Evolutionary conservation across 2,113 vertebrate species (phyloP), one percentile per base, ranked within the genome.

Genomic region (Ammodytes dubius): DNA sequence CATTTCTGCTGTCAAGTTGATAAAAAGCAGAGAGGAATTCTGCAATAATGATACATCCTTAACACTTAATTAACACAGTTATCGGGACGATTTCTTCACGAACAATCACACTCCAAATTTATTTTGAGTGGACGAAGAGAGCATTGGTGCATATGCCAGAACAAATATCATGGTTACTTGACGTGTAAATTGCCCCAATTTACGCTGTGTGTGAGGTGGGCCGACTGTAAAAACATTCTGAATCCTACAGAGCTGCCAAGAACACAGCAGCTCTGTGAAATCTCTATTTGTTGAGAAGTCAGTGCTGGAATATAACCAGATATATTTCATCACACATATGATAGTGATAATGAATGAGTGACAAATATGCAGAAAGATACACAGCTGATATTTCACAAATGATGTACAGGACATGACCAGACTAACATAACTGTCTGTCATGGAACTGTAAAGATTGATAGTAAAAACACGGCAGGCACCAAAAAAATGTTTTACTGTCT

Each of bases 141-240:
- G 15, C 49, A 50, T 72, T 2, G 7, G 37, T 27, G 68, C 42
- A 17, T 15, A 43, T 52, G 87, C 86, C 90, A 89, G 82, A 61
- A 82, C 45, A 89, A 93, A 93, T 78, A 87, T 67, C 40, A 39
- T 10, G 0, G 60, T 53, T 40, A 87, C 89, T 84, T 72, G 65
- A 77, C 19, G 11, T 77, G 50, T 89, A 90, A 94, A 92, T 93
- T 86, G 15, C 19, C 19, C 52, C 61, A 83, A 89, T 88, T 82
- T 77, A 66, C 43, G 1, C 43, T 54, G 13, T 85, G 68, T 70
- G 43, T 72, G 65, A 83, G 81, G 80, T 79, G 82, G 79, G 60
- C 86, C 64, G 58, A 65, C 72, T 82, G 42, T 52, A 68, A 80
- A 89, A 89, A 92, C 88, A 85, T 50, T 74, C 43, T 59, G 53